Conservation (phyloP, 2,888 invertebrate species). For the Drosophila fulvimacula region DNA sequence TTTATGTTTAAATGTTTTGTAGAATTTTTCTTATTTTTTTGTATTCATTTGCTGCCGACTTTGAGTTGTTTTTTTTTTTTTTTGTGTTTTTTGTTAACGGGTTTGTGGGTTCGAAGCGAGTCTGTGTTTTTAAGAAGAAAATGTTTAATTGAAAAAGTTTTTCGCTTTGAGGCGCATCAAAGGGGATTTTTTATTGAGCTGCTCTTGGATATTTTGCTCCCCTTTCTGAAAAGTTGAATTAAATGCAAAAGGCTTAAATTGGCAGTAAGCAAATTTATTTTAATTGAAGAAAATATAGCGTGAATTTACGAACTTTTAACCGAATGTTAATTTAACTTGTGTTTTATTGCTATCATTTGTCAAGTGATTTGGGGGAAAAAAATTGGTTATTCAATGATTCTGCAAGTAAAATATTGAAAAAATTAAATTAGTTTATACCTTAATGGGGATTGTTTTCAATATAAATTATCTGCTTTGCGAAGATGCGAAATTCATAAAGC, state of each 20-base stretch:
- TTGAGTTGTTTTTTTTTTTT: constrained; percentile 9
- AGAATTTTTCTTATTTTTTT: constrained; percentile 5
- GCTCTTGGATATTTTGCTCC: constrained; percentile 29
- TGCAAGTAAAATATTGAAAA: no score
- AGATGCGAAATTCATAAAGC: no score
- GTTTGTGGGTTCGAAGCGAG: constrained; percentile 23
- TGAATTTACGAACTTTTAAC: neutral
- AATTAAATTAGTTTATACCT: no score
- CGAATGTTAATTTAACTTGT: neutral
- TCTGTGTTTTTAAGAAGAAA: constrained; percentile 66
- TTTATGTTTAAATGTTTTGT: constrained; percentile 57
- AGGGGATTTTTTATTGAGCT: constrained; percentile 51
- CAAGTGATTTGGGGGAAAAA: no score
- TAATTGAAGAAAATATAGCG: neutral
- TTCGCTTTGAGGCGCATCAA: constrained; percentile 62
- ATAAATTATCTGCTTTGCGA: no score
- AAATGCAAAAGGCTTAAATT: constrained; percentile 29
- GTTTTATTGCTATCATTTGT: neutral
- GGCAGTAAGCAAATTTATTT: constrained; percentile 5
- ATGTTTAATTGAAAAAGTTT: constrained; percentile 76
- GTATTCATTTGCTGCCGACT: constrained; percentile 20
- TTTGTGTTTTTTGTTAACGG: constrained; percentile 21
- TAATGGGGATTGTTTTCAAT: no score
- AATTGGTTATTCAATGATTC: no score
- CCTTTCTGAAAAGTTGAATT: constrained; percentile 26